phyloP scores from a whole-genome alignment of 1,140 invertebrate genomes.

The Philotrypesis tridentata region DNA sequence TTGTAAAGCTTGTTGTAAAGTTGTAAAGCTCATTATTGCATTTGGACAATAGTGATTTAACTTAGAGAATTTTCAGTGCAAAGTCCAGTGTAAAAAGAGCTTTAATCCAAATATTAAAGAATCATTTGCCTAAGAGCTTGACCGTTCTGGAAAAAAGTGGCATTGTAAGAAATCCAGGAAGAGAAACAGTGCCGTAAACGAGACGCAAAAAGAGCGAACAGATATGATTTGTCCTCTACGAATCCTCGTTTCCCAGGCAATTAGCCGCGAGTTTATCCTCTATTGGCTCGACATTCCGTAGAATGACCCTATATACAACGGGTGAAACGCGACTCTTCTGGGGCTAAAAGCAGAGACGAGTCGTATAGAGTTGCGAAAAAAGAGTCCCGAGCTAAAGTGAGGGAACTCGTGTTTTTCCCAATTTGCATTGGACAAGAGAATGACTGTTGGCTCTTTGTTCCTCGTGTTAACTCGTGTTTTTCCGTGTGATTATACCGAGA shows the following conservation, averaged over 20 bases:
- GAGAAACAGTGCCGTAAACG: neutral
- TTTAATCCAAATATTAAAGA: too few species aligned
- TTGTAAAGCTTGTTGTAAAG: too few species aligned
- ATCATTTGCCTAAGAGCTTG: too few species aligned
- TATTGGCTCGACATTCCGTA: neutral
- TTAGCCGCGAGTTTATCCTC: neutral
- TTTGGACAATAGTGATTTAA: too few species aligned
- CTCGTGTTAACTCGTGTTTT: too few species aligned
- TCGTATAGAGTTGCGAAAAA: neutral
- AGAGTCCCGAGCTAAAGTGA: neutral
- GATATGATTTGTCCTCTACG: neutral
- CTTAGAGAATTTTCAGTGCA: too few species aligned
- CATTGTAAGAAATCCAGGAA: neutral
- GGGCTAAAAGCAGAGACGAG: neutral
- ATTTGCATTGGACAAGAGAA: constrained; percentile 39
- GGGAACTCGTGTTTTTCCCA: constrained; percentile 35
- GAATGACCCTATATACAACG: neutral
- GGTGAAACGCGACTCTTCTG: neutral
- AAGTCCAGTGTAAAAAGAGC: too few species aligned
- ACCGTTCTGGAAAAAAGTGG: neutral
- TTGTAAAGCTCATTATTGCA: too few species aligned
- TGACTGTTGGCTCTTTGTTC: constrained; percentile 41
- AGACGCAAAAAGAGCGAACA: neutral
- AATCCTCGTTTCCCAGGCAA: neutral
- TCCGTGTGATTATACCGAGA: constrained; percentile 37